Base-by-base conservation (phyloP, 1,140 invertebrate species). In the Calliopsis andreniformis region DNA sequence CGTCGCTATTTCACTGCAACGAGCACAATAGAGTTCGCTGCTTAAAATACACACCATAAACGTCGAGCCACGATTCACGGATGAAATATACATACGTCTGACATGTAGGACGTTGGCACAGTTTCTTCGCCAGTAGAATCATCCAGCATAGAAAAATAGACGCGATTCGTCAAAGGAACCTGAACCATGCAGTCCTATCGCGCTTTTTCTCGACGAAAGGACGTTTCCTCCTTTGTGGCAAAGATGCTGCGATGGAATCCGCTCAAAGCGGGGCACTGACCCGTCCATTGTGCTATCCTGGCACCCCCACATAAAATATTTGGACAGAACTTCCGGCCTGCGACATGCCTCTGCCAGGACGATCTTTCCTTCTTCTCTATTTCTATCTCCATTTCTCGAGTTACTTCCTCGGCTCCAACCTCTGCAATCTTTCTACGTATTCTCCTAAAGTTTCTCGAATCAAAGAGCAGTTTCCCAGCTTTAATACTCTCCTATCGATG, bases 261-360 rank as follows among this genome's bases (percentile, higher is more conserved):
- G n/a, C 53, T 73, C 49, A 63, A 43, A 78, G 10, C 25, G 51
- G 23, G 69, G 61, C 76, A 78, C 23, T 78, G 76, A 73, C 76
- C 76, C 28, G 53, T 32, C 61, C 43, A 78, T 78, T 78, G 76
- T 78, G 25, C 68, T 39, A 64, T n/a, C 59, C 51, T 10, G 35
- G 2, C 67, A 32, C 35, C 58, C 56, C 20, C 23, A 45, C 59
- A 73, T 66, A 73, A 78, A 78, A 78, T 78, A 78, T 78, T 78
- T 78, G 69, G 76, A 78, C 76, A 66, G 76, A 66, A 78, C 61
- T 78, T 78, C 76, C 76, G 69, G 35, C 45, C 25, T 47, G 16
- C 47, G 59, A 58, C 47, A 35, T 53, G 28, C 16, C 30, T 51
- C 25, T 72, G 59, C 30, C 76, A 64, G 59, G 18, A 64, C 47